A percentile compares a stretch with the other conserved stretches of the same genome.
phyloP scores from a whole-genome alignment of 2,113 vertebrate genomes.

The Drymodes brunneopygia region DNA sequence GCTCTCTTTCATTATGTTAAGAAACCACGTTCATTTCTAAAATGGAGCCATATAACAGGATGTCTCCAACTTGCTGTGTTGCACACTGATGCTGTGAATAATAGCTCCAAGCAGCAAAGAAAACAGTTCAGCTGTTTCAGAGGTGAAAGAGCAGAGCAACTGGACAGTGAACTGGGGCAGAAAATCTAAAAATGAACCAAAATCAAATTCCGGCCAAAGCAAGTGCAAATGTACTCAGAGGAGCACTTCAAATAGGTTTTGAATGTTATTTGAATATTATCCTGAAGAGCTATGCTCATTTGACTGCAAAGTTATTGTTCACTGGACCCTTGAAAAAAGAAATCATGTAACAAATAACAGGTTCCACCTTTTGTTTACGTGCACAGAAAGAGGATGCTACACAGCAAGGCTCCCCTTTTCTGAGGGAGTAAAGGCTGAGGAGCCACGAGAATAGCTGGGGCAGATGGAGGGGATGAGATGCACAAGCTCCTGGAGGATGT shows the following conservation, averaged over 20 bases:
- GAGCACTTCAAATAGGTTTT: neutral
- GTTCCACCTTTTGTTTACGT: neutral
- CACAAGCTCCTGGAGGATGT: neutral
- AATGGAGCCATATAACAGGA: neutral
- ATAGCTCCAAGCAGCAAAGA: neutral
- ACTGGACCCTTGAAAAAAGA: neutral
- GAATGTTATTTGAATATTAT: neutral
- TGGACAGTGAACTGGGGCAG: neutral
- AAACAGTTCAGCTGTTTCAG: neutral
- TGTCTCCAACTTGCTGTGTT: neutral
- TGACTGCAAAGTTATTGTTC: neutral
- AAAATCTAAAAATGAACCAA: neutral
- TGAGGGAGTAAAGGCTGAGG: neutral
- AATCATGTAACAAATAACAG: neutral
- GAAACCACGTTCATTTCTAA: neutral
- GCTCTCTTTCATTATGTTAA: neutral
- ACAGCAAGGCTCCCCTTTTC: neutral
- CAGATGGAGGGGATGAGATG: neutral
- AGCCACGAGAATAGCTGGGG: neutral
- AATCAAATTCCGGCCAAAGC: neutral
- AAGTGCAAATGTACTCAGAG: neutral
- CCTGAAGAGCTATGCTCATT: neutral
- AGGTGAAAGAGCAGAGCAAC: neutral
- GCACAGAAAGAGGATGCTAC: neutral
- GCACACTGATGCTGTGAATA: neutral